Percentiles rank a stretch among this genome's conserved stretches.
Evolutionary conservation across 2,113 vertebrate species (phyloP).

Genomic region (Naja naja): DNA sequence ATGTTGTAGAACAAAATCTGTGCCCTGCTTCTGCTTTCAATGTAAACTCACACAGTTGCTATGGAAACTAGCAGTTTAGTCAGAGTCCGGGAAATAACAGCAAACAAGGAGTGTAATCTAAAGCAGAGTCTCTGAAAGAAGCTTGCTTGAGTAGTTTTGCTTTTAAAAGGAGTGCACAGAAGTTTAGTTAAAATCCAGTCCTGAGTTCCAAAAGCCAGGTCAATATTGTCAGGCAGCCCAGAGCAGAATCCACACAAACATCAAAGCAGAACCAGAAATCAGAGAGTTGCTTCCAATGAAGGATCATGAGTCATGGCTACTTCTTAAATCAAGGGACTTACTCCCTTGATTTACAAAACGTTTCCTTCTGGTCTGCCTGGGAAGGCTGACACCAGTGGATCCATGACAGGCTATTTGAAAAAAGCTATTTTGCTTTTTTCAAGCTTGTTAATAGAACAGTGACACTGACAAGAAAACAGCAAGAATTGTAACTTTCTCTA

Average conservation of each 20-base stretch:
- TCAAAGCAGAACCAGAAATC: background rate
- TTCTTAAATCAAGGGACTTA: background rate
- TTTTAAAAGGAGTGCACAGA: background rate
- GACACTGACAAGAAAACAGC: background rate
- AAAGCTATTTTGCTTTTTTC: background rate
- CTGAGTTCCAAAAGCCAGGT: background rate
- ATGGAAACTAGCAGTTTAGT: background rate
- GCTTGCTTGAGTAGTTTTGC: background rate
- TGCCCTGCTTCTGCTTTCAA: background rate
- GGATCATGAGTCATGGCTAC: background rate
- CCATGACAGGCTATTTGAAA: background rate
- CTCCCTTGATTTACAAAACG: background rate
- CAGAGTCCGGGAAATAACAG: background rate
- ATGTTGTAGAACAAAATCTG: background rate
- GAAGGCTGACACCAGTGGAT: background rate
- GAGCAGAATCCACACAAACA: background rate
- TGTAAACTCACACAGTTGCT: background rate
- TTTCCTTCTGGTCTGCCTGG: background rate
- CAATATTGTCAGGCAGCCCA: background rate
- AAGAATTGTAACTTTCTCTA: background rate
- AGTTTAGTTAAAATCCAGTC: background rate
- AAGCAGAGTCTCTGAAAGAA: background rate
- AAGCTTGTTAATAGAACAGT: background rate
- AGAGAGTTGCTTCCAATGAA: background rate
- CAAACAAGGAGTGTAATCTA: background rate